phyloP scores from a whole-genome alignment of 1,140 invertebrate genomes.

The Drosophila sulfurigaster region DNA sequence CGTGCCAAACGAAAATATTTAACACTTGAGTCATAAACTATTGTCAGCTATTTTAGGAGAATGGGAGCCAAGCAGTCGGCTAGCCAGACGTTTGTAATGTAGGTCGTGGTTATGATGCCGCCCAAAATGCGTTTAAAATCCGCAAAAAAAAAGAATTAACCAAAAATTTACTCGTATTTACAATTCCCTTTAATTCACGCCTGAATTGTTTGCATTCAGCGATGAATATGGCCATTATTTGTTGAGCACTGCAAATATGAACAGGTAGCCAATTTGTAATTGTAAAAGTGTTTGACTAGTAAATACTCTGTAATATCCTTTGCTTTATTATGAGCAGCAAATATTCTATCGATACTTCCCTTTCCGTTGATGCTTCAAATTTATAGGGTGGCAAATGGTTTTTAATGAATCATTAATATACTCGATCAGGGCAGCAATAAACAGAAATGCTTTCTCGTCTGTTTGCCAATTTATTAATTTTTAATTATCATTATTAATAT shows the following conservation, averaged over 20 bases:
- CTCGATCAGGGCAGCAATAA: neutral
- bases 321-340: neutral
- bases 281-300: neutral
- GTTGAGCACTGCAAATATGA: constrained; percentile 33
- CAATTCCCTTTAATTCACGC: constrained; percentile 42
- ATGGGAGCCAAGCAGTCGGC: constrained; percentile 10
- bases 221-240: constrained; percentile 60
- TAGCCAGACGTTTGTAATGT: constrained; percentile 55
- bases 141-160: constrained; percentile 21
- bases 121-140: constrained; percentile 15
- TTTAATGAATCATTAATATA: constrained; percentile 20
- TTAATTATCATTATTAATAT: constrained; percentile 53
- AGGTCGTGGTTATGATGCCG: constrained; percentile 60
- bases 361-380: neutral
- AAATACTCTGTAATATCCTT: neutral
- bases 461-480: constrained; percentile 59
- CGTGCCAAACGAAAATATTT: constrained; percentile 82
- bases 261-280: neutral
- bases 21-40: constrained; percentile 82
- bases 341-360: too few species aligned
- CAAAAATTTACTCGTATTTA: constrained; percentile 62
- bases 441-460: constrained; percentile 3
- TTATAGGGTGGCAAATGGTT: neutral
- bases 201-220: constrained; percentile 53
- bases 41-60: constrained; percentile 52